Percentiles rank a stretch among this genome's conserved stretches.
Evolutionary conservation across 53 echinoderm and acorn worm genomes (phyloP).

Genomic region (Holothuria leucospilota): DNA sequence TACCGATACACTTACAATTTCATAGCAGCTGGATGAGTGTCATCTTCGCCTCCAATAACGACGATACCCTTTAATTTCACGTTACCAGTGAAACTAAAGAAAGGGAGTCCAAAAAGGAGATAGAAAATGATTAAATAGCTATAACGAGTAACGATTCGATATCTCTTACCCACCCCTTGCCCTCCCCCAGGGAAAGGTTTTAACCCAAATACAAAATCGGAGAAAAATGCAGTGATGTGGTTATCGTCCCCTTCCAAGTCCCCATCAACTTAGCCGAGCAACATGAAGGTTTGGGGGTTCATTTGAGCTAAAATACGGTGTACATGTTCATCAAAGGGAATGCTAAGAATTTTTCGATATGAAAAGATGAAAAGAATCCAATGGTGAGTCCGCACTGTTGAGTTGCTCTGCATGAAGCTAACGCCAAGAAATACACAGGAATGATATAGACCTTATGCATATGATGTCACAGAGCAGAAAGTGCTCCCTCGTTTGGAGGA

Average conservation of each 20-base stretch:
- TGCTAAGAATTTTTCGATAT: too few species aligned
- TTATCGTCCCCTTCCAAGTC: neutral
- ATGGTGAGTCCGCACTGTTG: too few species aligned
- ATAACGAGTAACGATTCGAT: neutral
- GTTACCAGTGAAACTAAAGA: conserved; percentile 84
- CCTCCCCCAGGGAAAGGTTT: neutral
- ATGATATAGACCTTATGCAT: too few species aligned
- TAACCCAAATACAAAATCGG: neutral
- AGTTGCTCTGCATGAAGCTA: too few species aligned
- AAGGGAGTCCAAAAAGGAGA: neutral
- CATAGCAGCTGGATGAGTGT: conserved; percentile 95
- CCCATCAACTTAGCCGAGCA: too few species aligned
- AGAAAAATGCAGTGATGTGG: neutral
- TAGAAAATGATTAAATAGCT: neutral
- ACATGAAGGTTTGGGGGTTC: too few species aligned
- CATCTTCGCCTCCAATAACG: conserved; percentile 96
- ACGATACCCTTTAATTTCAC: conserved; percentile 95
- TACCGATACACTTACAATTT: conserved; percentile 72
- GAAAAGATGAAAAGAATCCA: too few species aligned
- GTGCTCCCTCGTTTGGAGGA: too few species aligned
- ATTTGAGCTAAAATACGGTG: too few species aligned
- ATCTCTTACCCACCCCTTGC: neutral
- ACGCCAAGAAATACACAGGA: too few species aligned
- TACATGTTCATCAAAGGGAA: too few species aligned
- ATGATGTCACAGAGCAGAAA: too few species aligned